A percentile compares a stretch with the other conserved stretches of the same genome.
These are phyloP conservation scores for Apostichopus californicus DNA, from an alignment of 35 echinoderm and acorn worm genomes.

Conservation along the genomic window DNA sequence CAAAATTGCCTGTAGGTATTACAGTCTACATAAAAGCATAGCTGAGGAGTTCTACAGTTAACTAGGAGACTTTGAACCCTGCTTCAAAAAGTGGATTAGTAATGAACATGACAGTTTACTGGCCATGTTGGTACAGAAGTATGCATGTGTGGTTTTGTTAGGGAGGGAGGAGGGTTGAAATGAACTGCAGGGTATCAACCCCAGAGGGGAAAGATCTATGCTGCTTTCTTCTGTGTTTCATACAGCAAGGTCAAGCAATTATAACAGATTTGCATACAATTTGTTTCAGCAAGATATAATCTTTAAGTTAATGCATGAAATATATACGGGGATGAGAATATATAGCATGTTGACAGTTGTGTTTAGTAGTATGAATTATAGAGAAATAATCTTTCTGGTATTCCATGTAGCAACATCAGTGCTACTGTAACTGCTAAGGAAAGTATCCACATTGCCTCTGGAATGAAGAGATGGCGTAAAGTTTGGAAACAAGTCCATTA, in stretches of 20 bases:
- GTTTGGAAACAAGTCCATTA: too few relatives aligned
- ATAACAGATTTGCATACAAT: background rate
- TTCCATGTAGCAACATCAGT: too few relatives aligned
- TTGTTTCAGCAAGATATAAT: background rate
- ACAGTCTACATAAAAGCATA: background rate
- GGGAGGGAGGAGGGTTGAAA: background rate
- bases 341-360: too few relatives aligned
- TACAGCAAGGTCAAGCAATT: background rate
- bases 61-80: background rate
- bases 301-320: too few relatives aligned
- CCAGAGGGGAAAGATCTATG: background rate
- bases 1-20: background rate
- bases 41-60: background rate
- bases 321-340: too few relatives aligned
- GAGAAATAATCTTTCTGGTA: too few relatives aligned
- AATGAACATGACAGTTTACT: background rate
- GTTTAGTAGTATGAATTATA: too few relatives aligned
- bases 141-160: background rate
- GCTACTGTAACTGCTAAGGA: too few relatives aligned
- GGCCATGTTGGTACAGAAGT: background rate
- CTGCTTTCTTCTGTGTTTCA: background rate
- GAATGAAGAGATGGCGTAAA: too few relatives aligned
- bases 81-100: background rate
- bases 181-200: slow-evolving; percentile 2
- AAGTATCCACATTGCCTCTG: too few relatives aligned